These are phyloP conservation scores for Barypeithes pellucidus DNA, from an alignment of 2,888 invertebrate genomes.

Conservation along the genomic window DNA sequence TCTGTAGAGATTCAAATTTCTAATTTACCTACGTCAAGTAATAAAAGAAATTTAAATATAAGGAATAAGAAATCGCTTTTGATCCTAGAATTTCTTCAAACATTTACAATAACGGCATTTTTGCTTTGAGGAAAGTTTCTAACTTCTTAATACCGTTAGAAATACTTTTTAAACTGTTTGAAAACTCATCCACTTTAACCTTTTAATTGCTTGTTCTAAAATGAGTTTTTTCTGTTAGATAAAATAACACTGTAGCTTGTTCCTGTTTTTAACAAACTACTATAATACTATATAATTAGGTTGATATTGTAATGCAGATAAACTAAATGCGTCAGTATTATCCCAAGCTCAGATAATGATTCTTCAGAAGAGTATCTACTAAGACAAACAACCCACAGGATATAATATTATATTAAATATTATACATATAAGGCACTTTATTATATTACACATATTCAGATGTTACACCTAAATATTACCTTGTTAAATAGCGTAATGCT, in stretches of 20 bases:
- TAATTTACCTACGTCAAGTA: constrained; percentile 4
- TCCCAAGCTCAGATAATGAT: too few species aligned
- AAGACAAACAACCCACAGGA: too few species aligned
- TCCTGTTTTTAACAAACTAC: constrained; percentile 3
- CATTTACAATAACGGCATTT: constrained; percentile 17
- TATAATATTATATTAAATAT: too few species aligned
- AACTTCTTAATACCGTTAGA: constrained; percentile 26
- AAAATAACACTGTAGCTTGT: constrained; percentile 15
- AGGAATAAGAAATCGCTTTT: constrained; percentile 20
- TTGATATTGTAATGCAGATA: not conserved
- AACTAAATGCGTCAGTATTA: too few species aligned
- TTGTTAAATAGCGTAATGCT: too few species aligned
- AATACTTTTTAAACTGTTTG: constrained; percentile 27
- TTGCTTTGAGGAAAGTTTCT: constrained; percentile 3
- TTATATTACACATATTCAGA: too few species aligned
- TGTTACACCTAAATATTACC: too few species aligned
- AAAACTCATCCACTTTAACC: constrained; percentile 25
- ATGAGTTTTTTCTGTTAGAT: constrained; percentile 16
- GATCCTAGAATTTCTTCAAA: constrained; percentile 22
- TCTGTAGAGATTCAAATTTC: constrained; percentile 4
- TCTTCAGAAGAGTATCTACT: too few species aligned
- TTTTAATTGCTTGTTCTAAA: constrained; percentile 20
- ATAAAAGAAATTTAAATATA: constrained; percentile 5
- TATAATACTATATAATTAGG: not conserved
- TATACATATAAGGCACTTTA: too few species aligned